Conservation (phyloP, 2,888 invertebrate species). For the Heteropelma amictum region DNA sequence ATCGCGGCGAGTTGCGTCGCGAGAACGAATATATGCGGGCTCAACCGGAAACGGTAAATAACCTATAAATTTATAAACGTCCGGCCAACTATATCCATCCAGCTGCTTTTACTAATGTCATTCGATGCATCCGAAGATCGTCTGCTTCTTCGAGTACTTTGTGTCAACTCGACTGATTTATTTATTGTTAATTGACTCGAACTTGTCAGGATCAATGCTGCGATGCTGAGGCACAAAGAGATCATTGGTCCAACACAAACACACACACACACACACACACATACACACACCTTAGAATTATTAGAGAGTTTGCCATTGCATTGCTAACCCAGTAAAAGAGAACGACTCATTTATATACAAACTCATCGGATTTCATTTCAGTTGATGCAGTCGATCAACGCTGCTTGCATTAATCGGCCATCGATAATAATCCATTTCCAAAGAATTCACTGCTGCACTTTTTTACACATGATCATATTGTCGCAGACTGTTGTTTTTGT, state of each 20-base stretch:
- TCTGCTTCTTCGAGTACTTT: conserved; percentile 16
- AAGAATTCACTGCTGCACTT: not conserved
- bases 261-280: no score
- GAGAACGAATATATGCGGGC: conserved; percentile 11
- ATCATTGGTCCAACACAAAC: conserved; percentile 25
- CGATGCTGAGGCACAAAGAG: conserved; percentile 41
- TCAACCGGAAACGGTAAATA: conserved; percentile 59
- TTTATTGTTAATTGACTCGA: conserved; percentile 62
- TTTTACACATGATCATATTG: conserved; percentile 7
- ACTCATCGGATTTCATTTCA: conserved; percentile 20
- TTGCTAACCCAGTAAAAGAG: conserved; percentile 46
- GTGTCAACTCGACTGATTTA: conserved; percentile 49
- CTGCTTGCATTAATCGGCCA: not conserved
- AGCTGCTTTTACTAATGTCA: conserved; percentile 50
- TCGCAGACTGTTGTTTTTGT: conserved; percentile 2
- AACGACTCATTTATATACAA: conserved; percentile 23
- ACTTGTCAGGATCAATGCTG: conserved; percentile 53
- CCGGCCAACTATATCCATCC: conserved; percentile 47
- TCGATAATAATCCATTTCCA: conserved; percentile 26
- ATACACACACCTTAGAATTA: conserved; percentile 43
- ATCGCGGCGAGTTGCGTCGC: no score
- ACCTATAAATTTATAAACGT: conserved; percentile 59
- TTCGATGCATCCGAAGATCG: conserved; percentile 24
- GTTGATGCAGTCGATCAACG: conserved; percentile 23
- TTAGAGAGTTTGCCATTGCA: conserved; percentile 47